Evolutionary conservation across 2,797 vertebrate species (phyloP).

Genomic region (Cryptoprocta ferox): DNA sequence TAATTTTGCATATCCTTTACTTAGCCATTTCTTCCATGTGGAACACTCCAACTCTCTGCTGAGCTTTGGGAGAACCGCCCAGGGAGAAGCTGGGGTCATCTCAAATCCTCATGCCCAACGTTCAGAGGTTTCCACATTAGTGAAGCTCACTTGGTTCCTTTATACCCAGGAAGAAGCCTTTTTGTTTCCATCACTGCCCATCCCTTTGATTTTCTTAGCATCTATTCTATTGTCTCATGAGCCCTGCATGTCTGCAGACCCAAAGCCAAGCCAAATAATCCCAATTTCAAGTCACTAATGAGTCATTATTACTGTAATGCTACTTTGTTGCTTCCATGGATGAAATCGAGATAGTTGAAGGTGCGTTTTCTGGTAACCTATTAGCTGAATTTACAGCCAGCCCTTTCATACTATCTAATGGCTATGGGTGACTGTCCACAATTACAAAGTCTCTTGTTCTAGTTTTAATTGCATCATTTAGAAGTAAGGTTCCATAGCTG

Average conservation of each 20-base stretch:
- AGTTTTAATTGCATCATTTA: constrained; percentile 70
- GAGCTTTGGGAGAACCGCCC: background rate
- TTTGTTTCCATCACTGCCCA: constrained; percentile 18
- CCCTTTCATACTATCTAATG: constrained; percentile 5
- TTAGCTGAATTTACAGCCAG: constrained; percentile 70
- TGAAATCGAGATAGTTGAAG: constrained; percentile 50
- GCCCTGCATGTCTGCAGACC: constrained; percentile 1
- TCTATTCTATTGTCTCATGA: background rate
- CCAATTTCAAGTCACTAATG: constrained; percentile 52
- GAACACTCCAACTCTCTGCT: background rate
- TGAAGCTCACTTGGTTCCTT: constrained; percentile 34
- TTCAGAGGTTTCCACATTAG: background rate
- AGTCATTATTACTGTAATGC: constrained; percentile 59
- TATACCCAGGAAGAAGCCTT: constrained; percentile 56
- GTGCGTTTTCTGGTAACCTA: constrained; percentile 39
- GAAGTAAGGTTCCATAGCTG: constrained; percentile 61
- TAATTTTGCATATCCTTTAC: background rate
- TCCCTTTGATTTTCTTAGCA: constrained; percentile 29
- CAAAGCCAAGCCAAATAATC: constrained; percentile 38
- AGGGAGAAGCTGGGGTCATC: background rate
- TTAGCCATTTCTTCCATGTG: background rate
- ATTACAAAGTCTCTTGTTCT: constrained; percentile 70
- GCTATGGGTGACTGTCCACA: constrained; percentile 61
- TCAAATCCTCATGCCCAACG: background rate
- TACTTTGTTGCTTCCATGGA: constrained; percentile 40